A percentile compares a stretch with the other conserved stretches of the same genome.
phyloP scores from a whole-genome alignment of 2,113 vertebrate species.

The Pontoporia blainvillei region DNA sequence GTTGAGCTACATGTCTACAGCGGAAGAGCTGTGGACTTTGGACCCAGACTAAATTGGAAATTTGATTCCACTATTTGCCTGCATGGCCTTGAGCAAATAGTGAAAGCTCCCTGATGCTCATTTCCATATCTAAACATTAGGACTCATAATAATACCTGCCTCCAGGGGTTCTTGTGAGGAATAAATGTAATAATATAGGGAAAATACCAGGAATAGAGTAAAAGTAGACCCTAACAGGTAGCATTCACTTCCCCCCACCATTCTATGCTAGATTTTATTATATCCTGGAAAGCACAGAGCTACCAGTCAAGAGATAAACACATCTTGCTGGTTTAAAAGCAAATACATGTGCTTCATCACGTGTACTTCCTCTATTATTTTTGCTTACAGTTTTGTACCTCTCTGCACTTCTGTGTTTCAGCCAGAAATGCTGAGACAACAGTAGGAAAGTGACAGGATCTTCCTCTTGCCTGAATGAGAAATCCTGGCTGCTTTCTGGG shows the following conservation, averaged over 20 bases:
- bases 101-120: background rate
- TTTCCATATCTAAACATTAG: background rate
- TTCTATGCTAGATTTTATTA: background rate
- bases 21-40: background rate
- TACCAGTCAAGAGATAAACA: slow-evolving; percentile 22
- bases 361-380: slow-evolving; percentile 27
- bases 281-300: background rate
- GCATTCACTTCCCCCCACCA: too few relatives aligned
- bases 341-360: background rate
- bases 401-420: slow-evolving; percentile 41
- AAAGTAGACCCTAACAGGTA: background rate
- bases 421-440: slow-evolving; percentile 34
- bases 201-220: background rate
- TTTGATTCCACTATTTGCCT: background rate
- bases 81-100: background rate
- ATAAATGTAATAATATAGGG: background rate
- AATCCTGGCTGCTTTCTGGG: background rate
- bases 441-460: background rate
- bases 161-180: background rate
- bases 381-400: background rate
- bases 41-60: background rate
- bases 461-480: background rate
- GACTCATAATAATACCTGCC: background rate
- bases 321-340: background rate
- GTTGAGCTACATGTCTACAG: background rate